Conservation (phyloP, 1,140 invertebrate species). For the Phenacoccus solenopsis region DNA sequence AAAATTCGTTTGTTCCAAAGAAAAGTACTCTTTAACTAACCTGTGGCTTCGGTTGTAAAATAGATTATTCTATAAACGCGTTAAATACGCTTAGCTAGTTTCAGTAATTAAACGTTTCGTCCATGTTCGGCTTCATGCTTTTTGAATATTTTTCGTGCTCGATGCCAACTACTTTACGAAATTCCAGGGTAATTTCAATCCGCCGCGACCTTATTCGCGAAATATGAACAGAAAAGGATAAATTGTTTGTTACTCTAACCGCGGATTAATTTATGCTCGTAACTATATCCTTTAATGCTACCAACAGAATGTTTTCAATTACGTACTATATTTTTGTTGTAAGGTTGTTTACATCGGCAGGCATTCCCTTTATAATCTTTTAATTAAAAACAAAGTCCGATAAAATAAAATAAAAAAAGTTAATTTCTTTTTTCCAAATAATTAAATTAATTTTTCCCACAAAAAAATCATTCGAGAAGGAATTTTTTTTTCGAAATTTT, state of each 20-base stretch:
- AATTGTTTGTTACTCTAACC: background rate
- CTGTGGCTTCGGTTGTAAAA: too few relatives aligned
- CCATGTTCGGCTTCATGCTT: too few relatives aligned
- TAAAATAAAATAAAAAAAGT: background rate
- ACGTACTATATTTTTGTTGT: background rate
- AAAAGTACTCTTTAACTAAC: too few relatives aligned
- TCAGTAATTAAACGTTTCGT: too few relatives aligned
- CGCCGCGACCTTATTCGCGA: background rate
- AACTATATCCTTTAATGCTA: background rate
- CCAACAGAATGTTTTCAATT: background rate
- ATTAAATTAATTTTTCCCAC: background rate
- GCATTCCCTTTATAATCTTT: background rate
- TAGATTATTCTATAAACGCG: too few relatives aligned
- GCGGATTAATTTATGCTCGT: background rate
- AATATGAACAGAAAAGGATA: background rate
- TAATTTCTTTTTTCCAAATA: background rate
- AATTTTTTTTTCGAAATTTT: slow-evolving; percentile 1
- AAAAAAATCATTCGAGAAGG: background rate
- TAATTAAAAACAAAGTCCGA: background rate
- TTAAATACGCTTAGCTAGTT: too few relatives aligned
- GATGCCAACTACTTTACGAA: too few relatives aligned
- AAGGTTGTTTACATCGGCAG: background rate
- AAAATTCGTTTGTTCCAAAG: too few relatives aligned
- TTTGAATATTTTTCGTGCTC: too few relatives aligned
- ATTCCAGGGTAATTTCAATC: too few relatives aligned